Evolutionary conservation across 2,113 vertebrate genomes (phyloP).

Genomic region (Lampris incognitus): DNA sequence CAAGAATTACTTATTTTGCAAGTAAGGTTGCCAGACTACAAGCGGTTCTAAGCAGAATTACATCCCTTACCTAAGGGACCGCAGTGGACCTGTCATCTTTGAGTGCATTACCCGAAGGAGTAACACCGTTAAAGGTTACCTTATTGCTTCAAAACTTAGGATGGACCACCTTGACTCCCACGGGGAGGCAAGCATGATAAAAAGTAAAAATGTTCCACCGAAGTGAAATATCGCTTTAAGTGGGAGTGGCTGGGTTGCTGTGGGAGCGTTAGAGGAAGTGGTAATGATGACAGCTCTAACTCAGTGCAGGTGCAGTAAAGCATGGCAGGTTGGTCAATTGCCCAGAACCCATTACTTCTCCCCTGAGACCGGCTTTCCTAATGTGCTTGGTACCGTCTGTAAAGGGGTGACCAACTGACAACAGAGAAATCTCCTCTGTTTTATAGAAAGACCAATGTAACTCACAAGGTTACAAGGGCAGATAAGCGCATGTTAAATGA

Average conservation of each 20-base stretch:
- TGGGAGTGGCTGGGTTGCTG: conserved; percentile 79
- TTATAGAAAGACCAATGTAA: conserved; percentile 71
- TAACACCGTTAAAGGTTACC: conserved; percentile 55
- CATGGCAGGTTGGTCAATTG: conserved; percentile 83
- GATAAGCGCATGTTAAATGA: conserved; percentile 49
- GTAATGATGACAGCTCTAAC: conserved; percentile 87
- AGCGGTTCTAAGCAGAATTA: conserved; percentile 53
- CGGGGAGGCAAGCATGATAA: conserved; percentile 47
- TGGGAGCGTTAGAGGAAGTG: conserved; percentile 80
- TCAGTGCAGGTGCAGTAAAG: conserved; percentile 83
- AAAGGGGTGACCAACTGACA: conserved; percentile 82
- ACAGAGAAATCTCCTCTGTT: conserved; percentile 78
- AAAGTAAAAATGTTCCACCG: conserved; percentile 66
- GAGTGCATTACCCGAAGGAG: conserved; percentile 33
- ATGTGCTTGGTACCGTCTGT: conserved; percentile 82
- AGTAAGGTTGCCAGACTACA: conserved; percentile 26
- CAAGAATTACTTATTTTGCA: background rate
- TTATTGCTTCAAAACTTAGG: conserved; percentile 41
- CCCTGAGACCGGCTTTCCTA: conserved; percentile 79
- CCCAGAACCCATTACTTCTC: conserved; percentile 85
- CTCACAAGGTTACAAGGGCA: conserved; percentile 75
- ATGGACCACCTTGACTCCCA: conserved; percentile 39
- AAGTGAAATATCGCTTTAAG: conserved; percentile 74
- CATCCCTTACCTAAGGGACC: conserved; percentile 17
- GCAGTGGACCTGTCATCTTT: conserved; percentile 54